Conservation (phyloP, 2,888 invertebrate genomes). For the Metacarcinus magister region DNA sequence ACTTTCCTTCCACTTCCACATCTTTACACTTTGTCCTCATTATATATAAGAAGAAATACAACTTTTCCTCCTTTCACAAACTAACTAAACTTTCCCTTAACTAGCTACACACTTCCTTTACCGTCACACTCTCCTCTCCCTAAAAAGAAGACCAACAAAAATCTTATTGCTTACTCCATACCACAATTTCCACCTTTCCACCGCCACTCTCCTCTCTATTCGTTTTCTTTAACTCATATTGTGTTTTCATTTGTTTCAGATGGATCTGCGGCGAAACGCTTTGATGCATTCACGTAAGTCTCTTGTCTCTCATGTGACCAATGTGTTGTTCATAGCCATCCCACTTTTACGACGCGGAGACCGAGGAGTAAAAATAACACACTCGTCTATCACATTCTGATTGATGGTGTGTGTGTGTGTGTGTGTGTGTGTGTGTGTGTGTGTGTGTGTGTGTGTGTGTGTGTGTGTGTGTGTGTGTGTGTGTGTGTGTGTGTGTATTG, state of each 20-base stretch:
- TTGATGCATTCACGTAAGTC: slow-evolving; percentile 69
- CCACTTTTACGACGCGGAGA: background rate
- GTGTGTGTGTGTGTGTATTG: too few species aligned
- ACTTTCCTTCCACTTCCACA: background rate
- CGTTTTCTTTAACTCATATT: background rate
- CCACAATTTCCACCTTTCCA: background rate
- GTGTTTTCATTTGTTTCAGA: slow-evolving; percentile 44
- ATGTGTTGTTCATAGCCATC: background rate
- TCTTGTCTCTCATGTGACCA: background rate
- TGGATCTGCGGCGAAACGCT: slow-evolving; percentile 57
- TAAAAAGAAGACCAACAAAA: background rate
- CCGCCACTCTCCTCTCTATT: background rate
- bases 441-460: background rate
- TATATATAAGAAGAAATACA: background rate
- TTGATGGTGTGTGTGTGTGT: background rate
- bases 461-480: slow-evolving; percentile 5
- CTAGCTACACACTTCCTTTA: background rate
- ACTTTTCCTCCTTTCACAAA: background rate
- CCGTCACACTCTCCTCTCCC: background rate
- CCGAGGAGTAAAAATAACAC: background rate
- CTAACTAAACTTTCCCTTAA: background rate
- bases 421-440: background rate
- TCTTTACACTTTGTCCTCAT: background rate
- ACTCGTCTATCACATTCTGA: background rate
- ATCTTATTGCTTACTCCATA: background rate